Percentiles rank a stretch among this genome's conserved stretches.
Conservation (phyloP, 2,797 vertebrate genomes). For the Iguana delicatissima region DNA sequence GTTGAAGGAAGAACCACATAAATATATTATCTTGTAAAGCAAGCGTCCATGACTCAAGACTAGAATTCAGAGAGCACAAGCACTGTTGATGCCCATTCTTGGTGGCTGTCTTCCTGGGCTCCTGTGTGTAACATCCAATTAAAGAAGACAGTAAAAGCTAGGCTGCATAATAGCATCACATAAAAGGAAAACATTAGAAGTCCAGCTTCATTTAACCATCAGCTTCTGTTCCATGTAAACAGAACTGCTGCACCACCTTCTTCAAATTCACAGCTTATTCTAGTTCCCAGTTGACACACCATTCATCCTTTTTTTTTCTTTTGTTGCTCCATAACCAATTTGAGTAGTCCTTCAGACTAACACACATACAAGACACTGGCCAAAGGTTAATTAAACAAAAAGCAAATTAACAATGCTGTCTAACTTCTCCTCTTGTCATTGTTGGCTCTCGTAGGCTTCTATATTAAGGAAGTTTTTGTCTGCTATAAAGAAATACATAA, state of each 20-base stretch:
- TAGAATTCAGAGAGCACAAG: not conserved
- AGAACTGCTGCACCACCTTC: not conserved
- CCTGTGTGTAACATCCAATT: conserved; percentile 8
- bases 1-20: not conserved
- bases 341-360: conserved; percentile 34
- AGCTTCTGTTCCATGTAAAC: conserved; percentile 4
- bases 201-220: conserved; percentile 1
- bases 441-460: not conserved
- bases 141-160: conserved; percentile 14
- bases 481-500: conserved; percentile 5
- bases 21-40: not conserved
- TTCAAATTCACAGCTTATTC: not conserved
- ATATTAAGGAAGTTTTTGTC: fast-evolving
- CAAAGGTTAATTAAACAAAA: not conserved
- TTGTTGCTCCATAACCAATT: not conserved
- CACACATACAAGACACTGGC: not conserved
- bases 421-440: not conserved
- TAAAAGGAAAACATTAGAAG: conserved; percentile 11
- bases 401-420: not conserved
- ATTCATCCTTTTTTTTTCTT: conserved; percentile 1
- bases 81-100: not conserved
- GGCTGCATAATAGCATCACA: not conserved
- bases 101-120: not conserved
- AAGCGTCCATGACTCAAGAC: not conserved
- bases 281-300: conserved; percentile 26